Evolutionary conservation across 1,140 invertebrate genomes (phyloP).

Genomic region (Lutraria rhynchaena): DNA sequence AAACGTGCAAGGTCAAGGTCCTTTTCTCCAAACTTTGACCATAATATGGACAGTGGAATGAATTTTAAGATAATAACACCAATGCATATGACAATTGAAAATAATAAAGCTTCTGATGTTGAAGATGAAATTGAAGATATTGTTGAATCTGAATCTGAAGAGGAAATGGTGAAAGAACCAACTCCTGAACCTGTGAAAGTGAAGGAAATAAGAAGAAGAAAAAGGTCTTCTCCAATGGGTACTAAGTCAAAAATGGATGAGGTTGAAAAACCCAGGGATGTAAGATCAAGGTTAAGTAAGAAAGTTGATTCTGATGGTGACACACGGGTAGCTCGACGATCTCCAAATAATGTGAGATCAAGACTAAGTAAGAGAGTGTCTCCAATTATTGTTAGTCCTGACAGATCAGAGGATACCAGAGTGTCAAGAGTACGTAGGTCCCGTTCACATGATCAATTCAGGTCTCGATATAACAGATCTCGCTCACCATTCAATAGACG

Average conservation of each 20-base stretch:
- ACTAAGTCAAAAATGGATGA: conserved; percentile 51
- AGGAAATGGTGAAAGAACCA: conserved; percentile 26
- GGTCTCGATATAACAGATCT: conserved; percentile 26
- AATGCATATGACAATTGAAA: conserved; percentile 58
- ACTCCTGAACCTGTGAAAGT: conserved; percentile 28
- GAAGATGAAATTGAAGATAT: not conserved
- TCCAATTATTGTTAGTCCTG: conserved; percentile 10
- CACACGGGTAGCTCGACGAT: not conserved
- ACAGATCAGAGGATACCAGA: conserved; percentile 30
- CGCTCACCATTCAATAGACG: conserved; percentile 20
- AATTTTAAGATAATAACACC: conserved; percentile 34
- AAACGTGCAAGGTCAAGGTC: conserved; percentile 30
- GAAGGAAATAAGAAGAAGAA: conserved; percentile 23
- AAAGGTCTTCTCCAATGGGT: conserved; percentile 2
- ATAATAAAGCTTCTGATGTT: not conserved
- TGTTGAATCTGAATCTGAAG: not conserved
- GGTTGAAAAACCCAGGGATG: conserved; percentile 31
- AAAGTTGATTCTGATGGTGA: conserved; percentile 4
- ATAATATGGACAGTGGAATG: not conserved
- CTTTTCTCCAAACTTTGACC: conserved; percentile 12
- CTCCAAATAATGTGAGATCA: conserved; percentile 49
- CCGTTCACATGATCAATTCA: conserved; percentile 25
- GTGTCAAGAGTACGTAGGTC: conserved; percentile 36
- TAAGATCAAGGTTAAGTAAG: conserved; percentile 38
- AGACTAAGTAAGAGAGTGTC: conserved; percentile 55